Evolutionary conservation across 1,140 invertebrate species (phyloP), one percentile per base, ranked within the genome.

Genomic region (Tetraneura akinire): DNA sequence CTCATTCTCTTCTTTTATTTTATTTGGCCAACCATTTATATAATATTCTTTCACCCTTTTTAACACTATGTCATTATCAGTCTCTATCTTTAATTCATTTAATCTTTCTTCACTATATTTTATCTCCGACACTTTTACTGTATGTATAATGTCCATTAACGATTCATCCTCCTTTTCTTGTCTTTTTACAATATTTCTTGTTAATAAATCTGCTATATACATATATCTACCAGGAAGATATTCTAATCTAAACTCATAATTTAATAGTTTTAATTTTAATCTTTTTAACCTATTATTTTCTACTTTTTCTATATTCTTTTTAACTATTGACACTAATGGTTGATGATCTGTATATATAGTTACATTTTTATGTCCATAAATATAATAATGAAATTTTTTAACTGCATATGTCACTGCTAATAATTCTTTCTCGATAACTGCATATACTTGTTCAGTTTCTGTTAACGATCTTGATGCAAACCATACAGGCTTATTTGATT

Each of bases 371-470:
- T 47, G 32, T 1, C 42, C 66, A 70, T 47, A 70, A 3, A 70
- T 70, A 45, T 70, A 70, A 64, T 64, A 64, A 37, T 64, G 60
- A 32, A 64, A 64, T 16, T 64, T 64, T 64, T 32, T 64, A 5
- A 64, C 16, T 32, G 60, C 60, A 37, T 37, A 64, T n/a, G 18
- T 64, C 4, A 57, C 10, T 26, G 55, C 55, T 37, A 64, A 64
- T 8, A 64, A 37, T 26, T 64, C 62, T 64, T 64, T 64, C 11
- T 64, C 62, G 1, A 64, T 64, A 37, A 64, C 18, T 37, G 62
- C 62, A 64, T 64, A 64, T 29, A 57, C 13, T 64, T 64, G 14
- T 16, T 64, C 62, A 37, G 62, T 64, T 21, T 64, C 62, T 1
- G 62, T 64, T 37, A 64, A 64, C 4, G 29, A 37, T 64, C 62